A percentile compares a stretch with the other conserved stretches of the same genome.
phyloP scores from a whole-genome alignment of 1,140 invertebrate genomes.

The Diorhabda sublineata region DNA sequence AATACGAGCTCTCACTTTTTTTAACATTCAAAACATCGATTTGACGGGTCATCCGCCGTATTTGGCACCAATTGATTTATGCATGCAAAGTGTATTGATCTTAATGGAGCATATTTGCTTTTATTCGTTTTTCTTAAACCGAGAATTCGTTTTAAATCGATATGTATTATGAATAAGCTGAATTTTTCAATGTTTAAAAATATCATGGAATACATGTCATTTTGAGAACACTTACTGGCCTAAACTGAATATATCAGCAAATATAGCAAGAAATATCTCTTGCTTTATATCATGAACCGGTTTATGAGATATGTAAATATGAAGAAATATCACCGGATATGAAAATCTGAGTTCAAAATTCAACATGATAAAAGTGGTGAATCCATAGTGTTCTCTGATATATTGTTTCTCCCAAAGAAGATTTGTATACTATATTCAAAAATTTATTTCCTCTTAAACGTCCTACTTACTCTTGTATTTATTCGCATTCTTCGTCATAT shows the following conservation, averaged over 20 bases:
- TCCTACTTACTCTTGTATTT: not conserved
- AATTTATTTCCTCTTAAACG: not conserved
- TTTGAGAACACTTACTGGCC: not conserved
- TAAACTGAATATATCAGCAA: constrained; percentile 18
- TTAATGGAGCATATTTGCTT: no score
- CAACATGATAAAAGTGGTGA: constrained; percentile 27
- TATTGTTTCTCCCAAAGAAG: not conserved
- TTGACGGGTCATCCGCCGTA: no score
- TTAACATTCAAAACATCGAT: no score
- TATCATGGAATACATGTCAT: no score
- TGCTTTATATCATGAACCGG: constrained; percentile 29
- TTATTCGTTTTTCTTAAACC: no score
- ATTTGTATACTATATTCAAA: not conserved
- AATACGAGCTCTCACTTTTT: no score
- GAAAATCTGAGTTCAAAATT: constrained; percentile 42
- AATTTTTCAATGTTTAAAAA: no score
- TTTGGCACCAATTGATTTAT: no score
- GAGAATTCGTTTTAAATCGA: no score
- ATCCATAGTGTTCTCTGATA: not conserved
- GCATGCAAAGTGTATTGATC: no score
- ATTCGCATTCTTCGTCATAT: no score
- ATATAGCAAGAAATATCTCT: constrained; percentile 31
- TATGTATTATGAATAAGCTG: no score
- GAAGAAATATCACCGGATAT: constrained; percentile 41
- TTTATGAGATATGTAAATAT: constrained; percentile 45